These are phyloP conservation scores for Bellardia pandia DNA, from an alignment of 2,888 invertebrate genomes.

Conservation along the genomic window DNA sequence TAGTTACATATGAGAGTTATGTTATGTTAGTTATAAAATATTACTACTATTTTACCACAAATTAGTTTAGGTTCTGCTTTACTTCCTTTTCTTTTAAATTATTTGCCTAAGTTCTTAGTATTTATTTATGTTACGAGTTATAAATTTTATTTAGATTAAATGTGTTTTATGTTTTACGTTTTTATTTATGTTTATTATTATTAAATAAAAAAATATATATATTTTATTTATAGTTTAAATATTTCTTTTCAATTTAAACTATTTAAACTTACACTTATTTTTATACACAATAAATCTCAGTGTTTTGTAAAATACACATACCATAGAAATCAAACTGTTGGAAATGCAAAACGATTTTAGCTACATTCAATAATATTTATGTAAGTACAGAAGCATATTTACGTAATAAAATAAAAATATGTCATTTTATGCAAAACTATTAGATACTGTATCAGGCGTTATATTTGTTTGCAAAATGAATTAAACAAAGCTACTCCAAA, in stretches of 20 bases:
- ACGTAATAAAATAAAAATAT: background rate
- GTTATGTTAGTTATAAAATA: background rate
- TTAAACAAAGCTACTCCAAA: background rate
- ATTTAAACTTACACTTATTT: conserved; percentile 21
- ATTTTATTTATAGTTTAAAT: conserved; percentile 7
- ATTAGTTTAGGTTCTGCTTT: background rate
- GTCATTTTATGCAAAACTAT: background rate
- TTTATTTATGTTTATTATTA: background rate
- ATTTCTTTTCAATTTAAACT: background rate
- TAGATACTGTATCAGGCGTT: background rate
- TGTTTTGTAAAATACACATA: conserved; percentile 17
- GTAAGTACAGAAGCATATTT: background rate
- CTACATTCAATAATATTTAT: background rate
- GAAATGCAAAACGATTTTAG: conserved; percentile 11
- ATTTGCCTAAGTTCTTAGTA: conserved; percentile 44
- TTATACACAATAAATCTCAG: background rate
- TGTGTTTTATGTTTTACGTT: background rate
- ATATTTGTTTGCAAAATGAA: no score
- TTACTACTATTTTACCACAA: conserved; percentile 23
- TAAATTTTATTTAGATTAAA: conserved; percentile 19
- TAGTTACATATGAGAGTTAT: background rate
- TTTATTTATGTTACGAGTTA: conserved; percentile 19
- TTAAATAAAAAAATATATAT: background rate
- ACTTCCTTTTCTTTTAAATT: conserved; percentile 19
- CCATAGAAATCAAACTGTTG: conserved; percentile 7